Evolutionary conservation across 1,140 invertebrate genomes (phyloP).

Genomic region (Alviniconcha marisindica): DNA sequence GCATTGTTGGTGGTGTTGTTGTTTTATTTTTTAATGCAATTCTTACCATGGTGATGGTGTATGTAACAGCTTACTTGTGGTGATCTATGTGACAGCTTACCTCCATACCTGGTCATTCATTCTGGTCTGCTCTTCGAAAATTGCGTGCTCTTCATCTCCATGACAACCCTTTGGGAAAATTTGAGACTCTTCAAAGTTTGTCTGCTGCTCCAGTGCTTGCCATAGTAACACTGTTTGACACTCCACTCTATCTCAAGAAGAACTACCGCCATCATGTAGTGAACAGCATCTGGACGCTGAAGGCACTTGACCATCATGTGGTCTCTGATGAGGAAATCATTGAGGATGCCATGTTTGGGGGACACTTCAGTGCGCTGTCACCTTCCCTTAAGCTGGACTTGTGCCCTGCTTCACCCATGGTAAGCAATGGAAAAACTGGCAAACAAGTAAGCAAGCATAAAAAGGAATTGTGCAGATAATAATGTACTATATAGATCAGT

Average conservation of each 20-base stretch:
- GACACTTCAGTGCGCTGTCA: slow-evolving; percentile 59
- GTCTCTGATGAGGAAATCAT: slow-evolving; percentile 76
- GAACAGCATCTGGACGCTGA: slow-evolving; percentile 72
- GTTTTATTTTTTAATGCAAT: too few relatives aligned
- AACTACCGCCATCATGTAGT: slow-evolving; percentile 74
- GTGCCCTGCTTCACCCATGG: slow-evolving; percentile 57
- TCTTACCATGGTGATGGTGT: too few relatives aligned
- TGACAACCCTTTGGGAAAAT: slow-evolving; percentile 73
- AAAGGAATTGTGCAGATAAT: too few relatives aligned
- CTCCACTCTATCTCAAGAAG: slow-evolving; percentile 71
- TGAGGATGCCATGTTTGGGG: slow-evolving; percentile 73
- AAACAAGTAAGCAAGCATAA: too few relatives aligned
- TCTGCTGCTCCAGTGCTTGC: slow-evolving; percentile 62
- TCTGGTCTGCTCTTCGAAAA: slow-evolving; percentile 69
- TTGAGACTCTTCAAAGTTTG: slow-evolving; percentile 70
- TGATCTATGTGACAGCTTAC: slow-evolving; percentile 62
- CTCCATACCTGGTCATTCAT: slow-evolving; percentile 65
- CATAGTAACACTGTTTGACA: slow-evolving; percentile 72
- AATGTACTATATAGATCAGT: too few relatives aligned
- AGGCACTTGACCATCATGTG: slow-evolving; percentile 73
- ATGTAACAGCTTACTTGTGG: too few relatives aligned
- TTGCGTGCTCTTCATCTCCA: slow-evolving; percentile 72
- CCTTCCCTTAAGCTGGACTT: slow-evolving; percentile 61
- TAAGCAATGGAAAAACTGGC: slow-evolving; percentile 39
- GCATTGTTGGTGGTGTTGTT: too few relatives aligned